Conservation (phyloP, 2,113 vertebrate genomes). For the Madoqua kirkii region DNA sequence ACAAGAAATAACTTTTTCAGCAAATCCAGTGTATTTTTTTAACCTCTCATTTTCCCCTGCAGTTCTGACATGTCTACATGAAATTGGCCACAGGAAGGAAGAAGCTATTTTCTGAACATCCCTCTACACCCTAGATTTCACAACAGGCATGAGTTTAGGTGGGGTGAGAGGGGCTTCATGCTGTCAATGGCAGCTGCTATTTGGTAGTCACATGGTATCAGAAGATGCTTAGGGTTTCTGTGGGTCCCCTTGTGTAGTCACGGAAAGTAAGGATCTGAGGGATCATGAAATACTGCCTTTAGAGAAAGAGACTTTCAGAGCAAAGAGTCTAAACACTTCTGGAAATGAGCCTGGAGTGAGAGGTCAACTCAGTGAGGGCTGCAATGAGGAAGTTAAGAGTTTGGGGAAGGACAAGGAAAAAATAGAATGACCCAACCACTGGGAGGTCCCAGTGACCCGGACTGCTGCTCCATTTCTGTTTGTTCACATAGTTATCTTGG, state of each 20-base stretch:
- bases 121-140: constrained; percentile 87
- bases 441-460: neutral
- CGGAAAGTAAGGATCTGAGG: neutral
- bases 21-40: constrained; percentile 59
- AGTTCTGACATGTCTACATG: constrained; percentile 76
- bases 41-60: constrained; percentile 65
- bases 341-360: neutral
- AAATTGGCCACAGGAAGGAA: constrained; percentile 89
- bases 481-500: neutral
- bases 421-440: neutral
- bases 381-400: neutral
- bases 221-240: neutral
- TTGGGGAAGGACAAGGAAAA: constrained; percentile 24
- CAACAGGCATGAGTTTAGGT: constrained; percentile 81
- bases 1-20: constrained; percentile 77
- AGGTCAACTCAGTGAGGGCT: neutral
- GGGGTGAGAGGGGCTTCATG: neutral
- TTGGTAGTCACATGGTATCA: neutral
- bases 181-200: neutral
- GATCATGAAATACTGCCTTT: neutral
- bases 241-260: no score
- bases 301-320: neutral
- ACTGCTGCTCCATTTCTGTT: neutral
- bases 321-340: neutral
- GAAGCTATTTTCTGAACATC: constrained; percentile 86